A percentile compares a stretch with the other conserved stretches of the same genome.
These are phyloP conservation scores for Phrynocephalus vlangalii DNA, from an alignment of 2,797 vertebrate species.

Conservation along the genomic window DNA sequence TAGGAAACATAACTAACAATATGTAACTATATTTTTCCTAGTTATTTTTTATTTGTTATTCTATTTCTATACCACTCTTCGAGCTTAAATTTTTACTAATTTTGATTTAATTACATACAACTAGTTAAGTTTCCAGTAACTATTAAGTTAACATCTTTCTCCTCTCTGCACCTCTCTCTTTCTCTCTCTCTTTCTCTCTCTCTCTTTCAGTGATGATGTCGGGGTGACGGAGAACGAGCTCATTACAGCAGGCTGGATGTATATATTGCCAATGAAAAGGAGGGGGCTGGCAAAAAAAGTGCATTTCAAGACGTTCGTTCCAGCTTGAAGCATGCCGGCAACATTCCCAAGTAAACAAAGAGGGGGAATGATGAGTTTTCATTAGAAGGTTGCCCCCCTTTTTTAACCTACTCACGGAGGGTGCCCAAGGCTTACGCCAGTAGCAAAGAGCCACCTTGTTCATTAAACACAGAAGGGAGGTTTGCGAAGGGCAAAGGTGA, in stretches of 20 bases:
- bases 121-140: no score
- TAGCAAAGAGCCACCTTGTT: no score
- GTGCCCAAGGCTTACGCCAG: no score
- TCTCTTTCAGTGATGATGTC: not conserved
- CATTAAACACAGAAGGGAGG: no score
- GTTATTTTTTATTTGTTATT: no score
- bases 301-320: constrained; percentile 47
- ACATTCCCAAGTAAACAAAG: constrained; percentile 67
- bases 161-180: not conserved
- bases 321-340: constrained; percentile 71
- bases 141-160: constrained; percentile 23
- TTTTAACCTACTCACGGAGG: rapidly evolving
- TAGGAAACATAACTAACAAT: no score
- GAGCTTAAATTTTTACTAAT: no score
- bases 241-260: constrained; percentile 64
- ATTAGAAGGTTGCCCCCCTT: constrained; percentile 50
- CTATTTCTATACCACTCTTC: no score
- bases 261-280: not conserved
- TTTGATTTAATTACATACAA: no score
- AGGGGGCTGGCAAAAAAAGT: not conserved
- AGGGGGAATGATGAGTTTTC: constrained; percentile 65
- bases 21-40: no score
- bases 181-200: not conserved
- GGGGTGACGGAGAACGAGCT: constrained; percentile 50
- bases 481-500: no score